A percentile compares a stretch with the other conserved stretches of the same genome.
Evolutionary conservation across 2,113 vertebrate species (phyloP).

Genomic region (Pseudolaguvia tuberculata): DNA sequence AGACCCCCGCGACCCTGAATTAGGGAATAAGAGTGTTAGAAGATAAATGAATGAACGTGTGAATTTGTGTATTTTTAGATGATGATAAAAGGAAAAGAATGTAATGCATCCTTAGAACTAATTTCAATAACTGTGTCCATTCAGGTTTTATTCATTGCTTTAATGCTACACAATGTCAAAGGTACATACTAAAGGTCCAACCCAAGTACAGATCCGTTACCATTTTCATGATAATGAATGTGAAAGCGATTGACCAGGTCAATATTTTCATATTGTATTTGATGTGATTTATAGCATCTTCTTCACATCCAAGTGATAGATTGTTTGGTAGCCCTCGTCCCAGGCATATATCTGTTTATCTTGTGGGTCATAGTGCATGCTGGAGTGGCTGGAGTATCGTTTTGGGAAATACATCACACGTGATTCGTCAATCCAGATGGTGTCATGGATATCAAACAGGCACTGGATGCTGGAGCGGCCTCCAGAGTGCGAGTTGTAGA

Average conservation of each 20-base stretch:
- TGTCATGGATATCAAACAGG: conserved; percentile 78
- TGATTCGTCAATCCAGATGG: conserved; percentile 59
- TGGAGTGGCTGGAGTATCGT: conserved; percentile 78
- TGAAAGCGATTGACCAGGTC: background rate
- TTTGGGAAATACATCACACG: conserved; percentile 79
- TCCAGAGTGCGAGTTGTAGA: conserved; percentile 77
- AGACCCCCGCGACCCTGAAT: too few species aligned
- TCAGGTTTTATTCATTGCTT: background rate
- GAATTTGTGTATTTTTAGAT: too few species aligned
- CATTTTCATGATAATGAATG: background rate
- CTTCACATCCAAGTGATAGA: conserved; percentile 79
- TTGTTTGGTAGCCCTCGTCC: conserved; percentile 88
- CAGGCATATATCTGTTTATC: conserved; percentile 87
- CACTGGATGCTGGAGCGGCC: conserved; percentile 81
- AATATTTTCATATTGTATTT: background rate
- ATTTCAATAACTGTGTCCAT: background rate
- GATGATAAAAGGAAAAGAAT: too few species aligned
- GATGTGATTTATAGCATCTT: conserved; percentile 6
- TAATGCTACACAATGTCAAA: background rate
- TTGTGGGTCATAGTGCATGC: conserved; percentile 82
- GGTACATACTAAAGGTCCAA: background rate
- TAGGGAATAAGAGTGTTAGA: too few species aligned
- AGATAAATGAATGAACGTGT: too few species aligned
- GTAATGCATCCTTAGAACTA: background rate
- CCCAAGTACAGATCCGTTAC: background rate